Conservation (phyloP, 2,113 vertebrate genomes). For the Atherinomorus stipes region DNA sequence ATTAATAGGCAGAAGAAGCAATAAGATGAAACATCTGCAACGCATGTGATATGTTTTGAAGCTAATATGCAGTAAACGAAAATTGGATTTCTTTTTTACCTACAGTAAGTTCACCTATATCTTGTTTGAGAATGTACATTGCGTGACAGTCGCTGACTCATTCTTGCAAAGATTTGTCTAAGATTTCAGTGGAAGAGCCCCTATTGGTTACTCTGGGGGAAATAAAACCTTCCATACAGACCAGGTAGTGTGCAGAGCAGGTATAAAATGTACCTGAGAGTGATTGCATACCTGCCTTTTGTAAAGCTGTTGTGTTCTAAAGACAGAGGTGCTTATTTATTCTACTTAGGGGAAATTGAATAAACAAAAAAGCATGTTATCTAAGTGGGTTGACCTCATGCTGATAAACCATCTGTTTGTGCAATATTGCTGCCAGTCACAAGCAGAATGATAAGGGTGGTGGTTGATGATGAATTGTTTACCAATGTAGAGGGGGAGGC, state of each 20-base stretch:
- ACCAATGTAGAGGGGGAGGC: no score
- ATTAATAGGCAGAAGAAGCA: not conserved
- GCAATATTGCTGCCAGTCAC: not conserved
- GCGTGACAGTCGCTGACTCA: constrained; percentile 1
- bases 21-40: not conserved
- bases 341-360: not conserved
- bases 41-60: no score
- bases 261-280: constrained; percentile 4
- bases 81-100: not conserved
- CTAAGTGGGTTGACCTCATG: not conserved
- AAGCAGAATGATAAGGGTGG: not conserved
- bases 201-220: not conserved
- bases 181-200: constrained; percentile 38
- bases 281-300: not conserved
- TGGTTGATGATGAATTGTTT: constrained; percentile 6
- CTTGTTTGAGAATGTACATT: not conserved
- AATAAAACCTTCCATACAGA: constrained; percentile 17
- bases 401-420: not conserved
- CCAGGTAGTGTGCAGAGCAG: constrained; percentile 6
- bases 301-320: not conserved
- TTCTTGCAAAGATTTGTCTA: not conserved
- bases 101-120: not conserved
- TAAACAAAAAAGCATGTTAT: not conserved
- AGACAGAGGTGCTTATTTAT: not conserved
- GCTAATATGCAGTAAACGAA: not conserved